Evolutionary conservation across 2,113 vertebrate species (phyloP).

Genomic region (Promerops cafer): DNA sequence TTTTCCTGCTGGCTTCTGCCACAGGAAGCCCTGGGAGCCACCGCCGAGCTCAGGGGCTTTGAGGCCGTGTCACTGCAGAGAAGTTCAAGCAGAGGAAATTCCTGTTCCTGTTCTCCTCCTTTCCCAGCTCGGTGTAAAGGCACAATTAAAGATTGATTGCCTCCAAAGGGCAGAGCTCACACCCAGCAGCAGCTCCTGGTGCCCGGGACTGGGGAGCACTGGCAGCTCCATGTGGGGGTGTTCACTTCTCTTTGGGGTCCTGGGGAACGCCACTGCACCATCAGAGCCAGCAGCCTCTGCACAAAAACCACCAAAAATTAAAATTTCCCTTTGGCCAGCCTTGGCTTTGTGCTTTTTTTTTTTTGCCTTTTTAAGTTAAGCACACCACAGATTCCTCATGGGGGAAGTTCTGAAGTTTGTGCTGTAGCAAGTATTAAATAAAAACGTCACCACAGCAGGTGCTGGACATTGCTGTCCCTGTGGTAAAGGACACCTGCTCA

Average conservation of each 20-base stretch:
- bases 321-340: not conserved
- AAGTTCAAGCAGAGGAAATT: constrained; percentile 9
- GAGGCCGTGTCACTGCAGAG: not conserved
- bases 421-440: not conserved
- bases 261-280: not conserved
- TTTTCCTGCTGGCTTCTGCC: constrained; percentile 18
- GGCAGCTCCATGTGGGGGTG: not conserved
- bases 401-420: not conserved
- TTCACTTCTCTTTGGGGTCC: not conserved
- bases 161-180: not conserved
- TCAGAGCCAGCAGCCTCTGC: not conserved
- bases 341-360: not conserved
- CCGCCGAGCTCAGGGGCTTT: not conserved
- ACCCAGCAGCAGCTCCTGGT: not conserved
- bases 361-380: not conserved
- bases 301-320: not conserved
- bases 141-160: not conserved
- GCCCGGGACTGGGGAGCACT: not conserved
- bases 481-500: not conserved
- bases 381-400: not conserved
- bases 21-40: not conserved
- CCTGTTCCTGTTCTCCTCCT: not conserved
- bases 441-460: not conserved
- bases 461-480: not conserved
- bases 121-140: not conserved